Evolutionary conservation across 2,888 invertebrate genomes (phyloP).

Genomic region (Sphaeridia pumilis): DNA sequence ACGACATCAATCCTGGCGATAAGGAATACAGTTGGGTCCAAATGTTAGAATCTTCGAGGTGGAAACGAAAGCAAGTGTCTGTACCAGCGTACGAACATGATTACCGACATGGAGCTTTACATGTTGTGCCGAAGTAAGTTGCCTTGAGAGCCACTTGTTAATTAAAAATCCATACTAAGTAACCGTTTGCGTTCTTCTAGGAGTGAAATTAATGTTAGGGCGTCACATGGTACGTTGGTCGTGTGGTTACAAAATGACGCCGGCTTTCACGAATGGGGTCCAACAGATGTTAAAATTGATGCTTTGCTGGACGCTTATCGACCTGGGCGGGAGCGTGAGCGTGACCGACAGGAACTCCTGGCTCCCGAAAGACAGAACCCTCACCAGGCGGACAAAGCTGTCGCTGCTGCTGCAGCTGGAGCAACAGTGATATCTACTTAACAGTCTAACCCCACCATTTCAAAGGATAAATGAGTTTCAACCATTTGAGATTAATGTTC

Average conservation of each 20-base stretch:
- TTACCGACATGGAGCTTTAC: conserved; percentile 92
- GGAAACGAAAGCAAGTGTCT: conserved; percentile 81
- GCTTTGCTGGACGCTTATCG: conserved; percentile 76
- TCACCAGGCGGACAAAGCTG: conserved; percentile 33
- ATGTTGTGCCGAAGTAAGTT: conserved; percentile 73
- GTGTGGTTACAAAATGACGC: conserved; percentile 92
- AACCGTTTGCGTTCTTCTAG: too few species aligned
- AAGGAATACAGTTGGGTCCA: conserved; percentile 29
- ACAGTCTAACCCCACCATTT: too few species aligned
- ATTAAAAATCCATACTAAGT: too few species aligned
- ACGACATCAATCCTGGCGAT: conserved; percentile 37
- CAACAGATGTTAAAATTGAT: conserved; percentile 80
- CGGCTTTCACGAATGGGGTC: conserved; percentile 82
- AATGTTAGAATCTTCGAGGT: conserved; percentile 59
- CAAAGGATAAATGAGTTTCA: too few species aligned
- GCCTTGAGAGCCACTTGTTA: too few species aligned
- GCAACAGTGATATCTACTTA: conserved; percentile 10
- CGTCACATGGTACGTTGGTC: conserved; percentile 80
- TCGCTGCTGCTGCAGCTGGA: conserved; percentile 32
- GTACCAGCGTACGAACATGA: conserved; percentile 91
- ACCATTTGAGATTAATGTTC: too few species aligned
- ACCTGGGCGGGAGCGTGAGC: conserved; percentile 62
- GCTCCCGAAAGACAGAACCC: conserved; percentile 43
- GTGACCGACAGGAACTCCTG: conserved; percentile 59
- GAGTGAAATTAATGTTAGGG: conserved; percentile 75